Evolutionary conservation across 1,140 invertebrate species (phyloP).

Genomic region (Calephelis nemesis): DNA sequence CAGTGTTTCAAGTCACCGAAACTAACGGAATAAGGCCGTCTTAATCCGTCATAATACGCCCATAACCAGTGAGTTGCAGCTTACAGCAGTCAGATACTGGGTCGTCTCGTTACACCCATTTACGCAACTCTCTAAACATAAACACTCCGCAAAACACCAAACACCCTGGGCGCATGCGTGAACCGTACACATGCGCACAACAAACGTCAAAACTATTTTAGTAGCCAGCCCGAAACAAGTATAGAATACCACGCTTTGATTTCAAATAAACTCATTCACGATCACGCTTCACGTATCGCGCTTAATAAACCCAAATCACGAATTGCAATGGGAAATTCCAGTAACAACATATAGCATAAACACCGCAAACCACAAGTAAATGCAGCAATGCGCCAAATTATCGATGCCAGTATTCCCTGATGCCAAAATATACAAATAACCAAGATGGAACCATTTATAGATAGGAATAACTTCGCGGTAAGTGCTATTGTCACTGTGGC

Average conservation of each 20-base stretch:
- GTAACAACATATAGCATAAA: conserved; percentile 34
- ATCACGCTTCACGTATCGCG: conserved; percentile 25
- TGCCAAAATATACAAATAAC: conserved; percentile 52
- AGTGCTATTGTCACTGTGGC: conserved; percentile 92
- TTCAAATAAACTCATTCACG: conserved; percentile 35
- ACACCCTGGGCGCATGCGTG: conserved; percentile 46
- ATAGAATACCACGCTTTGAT: conserved; percentile 44
- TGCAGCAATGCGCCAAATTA: conserved; percentile 63
- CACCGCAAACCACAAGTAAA: conserved; percentile 44
- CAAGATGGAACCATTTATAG: conserved; percentile 85
- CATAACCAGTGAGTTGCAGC: background rate
- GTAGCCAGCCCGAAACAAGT: conserved; percentile 50
- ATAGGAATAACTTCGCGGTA: conserved; percentile 92
- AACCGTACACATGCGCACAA: conserved; percentile 47
- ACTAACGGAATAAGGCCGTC: background rate
- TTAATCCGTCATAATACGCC: conserved; percentile 4
- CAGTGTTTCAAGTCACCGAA: background rate
- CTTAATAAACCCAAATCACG: conserved; percentile 17
- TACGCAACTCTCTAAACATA: conserved; percentile 14
- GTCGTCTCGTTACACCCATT: conserved; percentile 4
- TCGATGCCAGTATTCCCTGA: conserved; percentile 57
- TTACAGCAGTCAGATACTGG: conserved; percentile 17
- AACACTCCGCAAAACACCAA: conserved; percentile 13
- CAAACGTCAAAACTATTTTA: conserved; percentile 74
- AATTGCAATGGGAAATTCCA: conserved; percentile 22